These are phyloP conservation scores for Thumatha senex DNA, from an alignment of 2,888 invertebrate species.

Conservation along the genomic window DNA sequence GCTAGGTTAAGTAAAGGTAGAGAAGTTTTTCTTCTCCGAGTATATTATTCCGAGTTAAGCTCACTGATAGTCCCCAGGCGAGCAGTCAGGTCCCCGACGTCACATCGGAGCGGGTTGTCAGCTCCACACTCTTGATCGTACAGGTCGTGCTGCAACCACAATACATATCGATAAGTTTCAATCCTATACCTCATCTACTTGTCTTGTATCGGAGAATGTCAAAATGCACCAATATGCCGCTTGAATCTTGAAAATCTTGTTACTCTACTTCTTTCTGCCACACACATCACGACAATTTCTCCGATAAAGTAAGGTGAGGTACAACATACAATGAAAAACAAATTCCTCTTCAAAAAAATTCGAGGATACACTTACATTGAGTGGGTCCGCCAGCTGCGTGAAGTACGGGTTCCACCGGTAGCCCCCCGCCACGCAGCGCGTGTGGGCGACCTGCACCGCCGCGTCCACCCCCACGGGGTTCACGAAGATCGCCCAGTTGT, in stretches of 20 bases:
- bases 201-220: too few relatives aligned
- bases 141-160: constrained; percentile 86
- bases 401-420: constrained; percentile 96
- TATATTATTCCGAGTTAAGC: constrained; percentile 16
- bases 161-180: too few relatives aligned
- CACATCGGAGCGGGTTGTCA: constrained; percentile 94
- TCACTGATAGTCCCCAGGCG: constrained; percentile 91
- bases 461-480: constrained; percentile 97
- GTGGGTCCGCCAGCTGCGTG: constrained; percentile 94
- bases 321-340: too few relatives aligned
- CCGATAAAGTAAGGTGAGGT: too few relatives aligned
- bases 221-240: too few relatives aligned
- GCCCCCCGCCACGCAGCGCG: constrained; percentile 95
- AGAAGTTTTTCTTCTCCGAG: too few relatives aligned
- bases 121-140: constrained; percentile 94
- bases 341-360: too few relatives aligned
- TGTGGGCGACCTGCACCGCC: constrained; percentile 89
- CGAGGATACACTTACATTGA: constrained; percentile 85
- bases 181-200: too few relatives aligned
- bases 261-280: too few relatives aligned
- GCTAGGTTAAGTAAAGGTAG: too few relatives aligned
- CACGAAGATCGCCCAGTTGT: constrained; percentile 95
- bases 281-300: too few relatives aligned
- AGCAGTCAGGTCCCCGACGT: constrained; percentile 95
- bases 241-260: too few relatives aligned